Evolutionary conservation across 2,113 vertebrate genomes (phyloP).

Genomic region (Xiphophorus couchianus): DNA sequence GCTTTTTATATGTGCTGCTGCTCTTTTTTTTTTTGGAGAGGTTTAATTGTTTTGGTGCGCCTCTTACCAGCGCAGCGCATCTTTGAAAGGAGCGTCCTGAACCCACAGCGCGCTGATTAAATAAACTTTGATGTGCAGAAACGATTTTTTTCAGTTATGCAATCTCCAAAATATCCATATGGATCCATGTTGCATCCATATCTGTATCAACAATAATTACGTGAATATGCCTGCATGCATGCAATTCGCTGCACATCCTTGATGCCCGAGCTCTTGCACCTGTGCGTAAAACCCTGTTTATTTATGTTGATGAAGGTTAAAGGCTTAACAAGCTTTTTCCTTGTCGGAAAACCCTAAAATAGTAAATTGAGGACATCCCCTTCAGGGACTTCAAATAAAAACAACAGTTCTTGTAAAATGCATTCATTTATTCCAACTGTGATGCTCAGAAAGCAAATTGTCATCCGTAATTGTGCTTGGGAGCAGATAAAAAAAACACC

Average conservation of each 20-base stretch:
- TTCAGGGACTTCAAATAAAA: background rate
- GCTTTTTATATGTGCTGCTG: background rate
- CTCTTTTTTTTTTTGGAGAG: background rate
- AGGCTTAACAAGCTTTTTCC: background rate
- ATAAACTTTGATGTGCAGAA: slow-evolving; percentile 50
- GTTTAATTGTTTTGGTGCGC: slow-evolving; percentile 6
- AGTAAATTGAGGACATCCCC: background rate
- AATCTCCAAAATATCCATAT: background rate
- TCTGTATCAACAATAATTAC: background rate
- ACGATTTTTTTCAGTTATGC: background rate
- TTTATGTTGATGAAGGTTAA: background rate
- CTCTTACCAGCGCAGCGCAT: slow-evolving; percentile 14
- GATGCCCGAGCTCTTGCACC: slow-evolving; percentile 31
- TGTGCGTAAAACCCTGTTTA: background rate
- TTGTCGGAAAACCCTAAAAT: background rate
- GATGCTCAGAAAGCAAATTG: slow-evolving; percentile 12
- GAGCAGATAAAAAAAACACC: background rate
- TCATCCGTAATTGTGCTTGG: slow-evolving; percentile 12
- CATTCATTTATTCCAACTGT: background rate
- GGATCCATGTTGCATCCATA: background rate
- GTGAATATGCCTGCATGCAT: background rate
- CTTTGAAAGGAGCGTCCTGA: slow-evolving; percentile 2
- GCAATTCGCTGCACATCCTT: background rate
- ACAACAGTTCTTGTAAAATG: background rate
- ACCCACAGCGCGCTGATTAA: background rate